A percentile compares a stretch with the other conserved stretches of the same genome.
phyloP scores from a whole-genome alignment of 2,113 vertebrate species.

The Archilochus colubris region DNA sequence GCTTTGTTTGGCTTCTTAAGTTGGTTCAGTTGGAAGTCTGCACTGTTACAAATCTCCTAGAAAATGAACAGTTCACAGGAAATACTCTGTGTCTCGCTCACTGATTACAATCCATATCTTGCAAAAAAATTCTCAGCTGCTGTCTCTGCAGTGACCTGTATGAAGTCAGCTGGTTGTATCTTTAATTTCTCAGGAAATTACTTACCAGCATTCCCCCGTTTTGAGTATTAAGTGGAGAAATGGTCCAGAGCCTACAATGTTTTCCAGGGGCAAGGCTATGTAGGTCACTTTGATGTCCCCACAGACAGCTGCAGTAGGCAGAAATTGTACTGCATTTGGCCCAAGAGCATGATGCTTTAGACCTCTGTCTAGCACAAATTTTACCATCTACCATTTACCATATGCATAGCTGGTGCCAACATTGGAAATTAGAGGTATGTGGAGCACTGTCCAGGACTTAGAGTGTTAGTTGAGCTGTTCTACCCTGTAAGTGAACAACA shows the following conservation, averaged over 20 bases:
- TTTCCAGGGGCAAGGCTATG: not conserved
- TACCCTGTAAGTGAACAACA: not conserved
- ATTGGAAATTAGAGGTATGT: rapidly evolving
- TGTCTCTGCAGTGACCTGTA: not conserved
- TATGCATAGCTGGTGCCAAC: rapidly evolving
- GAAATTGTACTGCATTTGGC: not conserved
- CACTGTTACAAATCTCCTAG: not conserved
- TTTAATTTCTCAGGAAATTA: not conserved
- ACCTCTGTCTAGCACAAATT: not conserved
- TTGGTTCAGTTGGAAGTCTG: not conserved
- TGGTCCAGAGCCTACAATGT: not conserved
- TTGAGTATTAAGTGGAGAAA: not conserved
- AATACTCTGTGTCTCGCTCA: not conserved
- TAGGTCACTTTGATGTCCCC: rapidly evolving
- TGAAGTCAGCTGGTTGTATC: not conserved
- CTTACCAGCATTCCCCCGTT: not conserved
- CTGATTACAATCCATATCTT: not conserved
- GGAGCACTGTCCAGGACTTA: not conserved
- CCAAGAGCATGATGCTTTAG: not conserved
- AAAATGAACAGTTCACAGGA: not conserved
- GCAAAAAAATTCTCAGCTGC: not conserved
- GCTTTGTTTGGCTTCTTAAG: not conserved
- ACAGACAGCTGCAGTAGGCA: not conserved
- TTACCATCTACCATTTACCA: not conserved
- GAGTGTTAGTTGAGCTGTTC: not conserved